Conservation (phyloP, 2,888 invertebrate species). For the Campoletis raptor region DNA sequence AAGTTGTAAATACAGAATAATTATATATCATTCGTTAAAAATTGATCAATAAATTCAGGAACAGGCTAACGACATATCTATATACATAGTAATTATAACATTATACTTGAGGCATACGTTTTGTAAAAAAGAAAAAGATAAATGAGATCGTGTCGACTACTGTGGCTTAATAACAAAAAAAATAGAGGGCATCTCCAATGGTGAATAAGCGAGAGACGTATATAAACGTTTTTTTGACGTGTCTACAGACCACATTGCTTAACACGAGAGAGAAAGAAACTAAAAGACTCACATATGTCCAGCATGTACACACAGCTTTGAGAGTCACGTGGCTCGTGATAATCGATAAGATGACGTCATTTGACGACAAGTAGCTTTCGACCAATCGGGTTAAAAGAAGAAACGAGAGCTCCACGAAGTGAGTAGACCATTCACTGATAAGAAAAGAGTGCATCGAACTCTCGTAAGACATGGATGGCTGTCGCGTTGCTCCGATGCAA, state of each 20-base stretch:
- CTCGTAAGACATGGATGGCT: slow-evolving; percentile 51
- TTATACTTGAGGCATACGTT: not conserved
- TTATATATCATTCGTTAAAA: not conserved
- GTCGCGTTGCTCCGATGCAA: slow-evolving; percentile 49
- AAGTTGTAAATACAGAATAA: not conserved
- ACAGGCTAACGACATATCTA: not conserved
- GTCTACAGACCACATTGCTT: not conserved
- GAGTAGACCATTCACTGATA: slow-evolving; percentile 76
- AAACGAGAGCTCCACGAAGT: slow-evolving; percentile 64
- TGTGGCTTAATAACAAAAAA: not conserved
- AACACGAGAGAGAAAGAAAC: slow-evolving; percentile 11
- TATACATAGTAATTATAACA: not conserved
- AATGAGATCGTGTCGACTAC: not conserved
- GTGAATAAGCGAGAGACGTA: not conserved
- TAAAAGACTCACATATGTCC: not conserved
- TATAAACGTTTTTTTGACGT: not conserved
- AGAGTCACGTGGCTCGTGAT: slow-evolving; percentile 71
- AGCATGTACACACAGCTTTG: not conserved
- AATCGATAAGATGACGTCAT: slow-evolving; percentile 76
- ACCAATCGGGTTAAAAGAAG: slow-evolving; percentile 66
- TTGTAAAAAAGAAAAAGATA: not conserved
- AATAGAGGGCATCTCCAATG: not conserved
- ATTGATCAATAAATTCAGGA: not conserved
- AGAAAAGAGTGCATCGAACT: slow-evolving; percentile 80
- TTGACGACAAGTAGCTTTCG: slow-evolving; percentile 59